Evolutionary conservation across 2,797 vertebrate genomes (phyloP), one percentile per base, ranked within the genome.

Genomic region (Alfaro cultratus): DNA sequence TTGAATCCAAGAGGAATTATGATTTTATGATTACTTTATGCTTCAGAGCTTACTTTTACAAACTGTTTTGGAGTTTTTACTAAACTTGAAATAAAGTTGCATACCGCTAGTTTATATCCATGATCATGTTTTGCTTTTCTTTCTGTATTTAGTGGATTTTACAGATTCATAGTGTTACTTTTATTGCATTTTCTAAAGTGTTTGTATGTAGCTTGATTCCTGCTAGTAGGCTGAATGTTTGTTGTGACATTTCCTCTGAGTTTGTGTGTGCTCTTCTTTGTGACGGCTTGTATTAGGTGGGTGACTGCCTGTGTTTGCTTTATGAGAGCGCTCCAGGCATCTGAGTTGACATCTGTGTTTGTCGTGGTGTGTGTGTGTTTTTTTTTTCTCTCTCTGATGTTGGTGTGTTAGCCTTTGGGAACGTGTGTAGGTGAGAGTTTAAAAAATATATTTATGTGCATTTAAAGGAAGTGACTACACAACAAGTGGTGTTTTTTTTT

Each of bases 271-370:
- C 84, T 88, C 86, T 87, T 86, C 87, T 91, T 91, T 87, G 85
- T 88, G 87, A 83, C 74, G 87, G 88, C 91, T 85, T 87, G 81
- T 90, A 86, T 92, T 91, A 88, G 92, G 91, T 90, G 91, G 90
- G 89, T 87, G 90, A 88, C 88, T 88, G 91, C 88, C 85, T 85
- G 77, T 93, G 91, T 95, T 94, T 95, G 82, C 85, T 90, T 75
- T 89, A 83, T 85, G 80, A 89, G 78, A 91, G 78, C 1, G 86
- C 89, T 91, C 75, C 90, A 76, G 86, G 92, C 94, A 89, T 91
- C 92, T 90, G 93, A 93, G 90, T 87, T 70, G 83, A 87, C 92
- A 94, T 95, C 93, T 95, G 92, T 93, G 93, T 93, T 93, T 92
- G 90, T 89, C 83, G 74, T 74, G 53, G 70, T 73, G 86, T 53